Base-by-base conservation (phyloP, 2,113 vertebrate genomes). In the Pterocles burchelli region DNA sequence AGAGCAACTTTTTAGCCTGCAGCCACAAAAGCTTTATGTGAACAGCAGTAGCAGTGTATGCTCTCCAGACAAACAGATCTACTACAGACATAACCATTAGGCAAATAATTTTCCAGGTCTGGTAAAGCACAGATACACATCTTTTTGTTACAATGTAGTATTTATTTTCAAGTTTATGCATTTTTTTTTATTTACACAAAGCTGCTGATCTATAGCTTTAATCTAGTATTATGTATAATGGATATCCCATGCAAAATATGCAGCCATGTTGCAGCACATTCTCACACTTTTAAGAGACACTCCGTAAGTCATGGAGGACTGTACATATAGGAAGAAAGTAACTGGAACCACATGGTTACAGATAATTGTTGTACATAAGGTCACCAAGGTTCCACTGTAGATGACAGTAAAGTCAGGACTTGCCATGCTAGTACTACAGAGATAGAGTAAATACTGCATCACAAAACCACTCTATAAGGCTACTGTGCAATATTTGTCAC, bases 261-360 rank as follows among this genome's bases (percentile, higher is more conserved):
- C 11, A 29, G 36, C 3, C 31, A 11, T 29, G n/a, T 6, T 57
- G 46, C 38, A 84, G 43, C 6, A 43, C 9, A 71, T 58, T 78
- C 59, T 74, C 51, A 49, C 4, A 4, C n/a, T 89, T 88, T 11
- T 24, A 55, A 52, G 11, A 81, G 55, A 65, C 22, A 31, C 19
- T 46, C 26, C 0, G 0, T 11, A 77, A 59, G 24, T 21, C 57
- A 65, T 7, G 3, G 22, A 79, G 15, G 9, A 65, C 20, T 3
- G 1, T 1, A 48, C 2, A 10, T 6, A 52, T 4, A 59, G 0
- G 2, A 46, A 75, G 38, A 72, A 78, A 81, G 20, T 38, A 89
- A 36, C 38, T 8, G 58, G 6, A 89, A 46, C 46, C 41, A 25
- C 2, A 46, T 29, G 46, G 31, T 58, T 62, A 74, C 10, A 84